Base-by-base conservation (phyloP, 1,140 invertebrate species). In the Drosophila lacteicornis region DNA sequence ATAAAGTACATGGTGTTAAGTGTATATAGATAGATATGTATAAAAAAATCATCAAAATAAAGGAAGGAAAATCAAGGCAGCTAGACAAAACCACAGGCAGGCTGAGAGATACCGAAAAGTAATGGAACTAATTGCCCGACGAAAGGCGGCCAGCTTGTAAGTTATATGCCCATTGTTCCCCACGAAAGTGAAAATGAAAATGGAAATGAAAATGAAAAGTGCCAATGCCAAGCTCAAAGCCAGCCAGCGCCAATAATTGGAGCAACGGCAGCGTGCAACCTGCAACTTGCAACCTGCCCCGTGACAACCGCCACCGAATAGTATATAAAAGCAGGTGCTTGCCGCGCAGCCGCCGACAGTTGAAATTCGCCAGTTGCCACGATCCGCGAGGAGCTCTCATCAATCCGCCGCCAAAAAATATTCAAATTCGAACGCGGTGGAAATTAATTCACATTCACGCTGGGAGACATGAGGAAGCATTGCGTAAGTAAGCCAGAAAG, bases 111-210 rank as follows among this genome's bases (percentile, higher is more conserved):
- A 70, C 65, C 63, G 56, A 65, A 85, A 88, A 88, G 81, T 90
- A 88, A 88, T 88, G 85, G 81, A 88, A 88, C 85, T 88, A 88
- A 88, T 88, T 88, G 85, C 83, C 53, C 42, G 55, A 79, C 81
- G 82, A 88, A 88, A 88, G 69, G 80, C 84, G 85, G 84, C 84
- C 84, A 88, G 62, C 40, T 19, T 38, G 25, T 45, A 50, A 47
- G 60, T 50, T 25, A 49, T 47, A 33, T 50, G 60, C 30, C 57
- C 57, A 88, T 88, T 88, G 84, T 88, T 85, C 36, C 66, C 67
- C 38, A 58, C 53, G 53, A 67, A 69, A 79, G 51, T 69, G 71
- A 79, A 90, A 88, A 82, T 80, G 68, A 79, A 85, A 88, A 82
- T 80, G 46, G 55, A 67, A 74, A 45, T 67, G 61, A 66, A 90